These are phyloP conservation scores for Anthopleura sola DNA, from an alignment of 64 coral and sea anemone species.

Conservation along the genomic window DNA sequence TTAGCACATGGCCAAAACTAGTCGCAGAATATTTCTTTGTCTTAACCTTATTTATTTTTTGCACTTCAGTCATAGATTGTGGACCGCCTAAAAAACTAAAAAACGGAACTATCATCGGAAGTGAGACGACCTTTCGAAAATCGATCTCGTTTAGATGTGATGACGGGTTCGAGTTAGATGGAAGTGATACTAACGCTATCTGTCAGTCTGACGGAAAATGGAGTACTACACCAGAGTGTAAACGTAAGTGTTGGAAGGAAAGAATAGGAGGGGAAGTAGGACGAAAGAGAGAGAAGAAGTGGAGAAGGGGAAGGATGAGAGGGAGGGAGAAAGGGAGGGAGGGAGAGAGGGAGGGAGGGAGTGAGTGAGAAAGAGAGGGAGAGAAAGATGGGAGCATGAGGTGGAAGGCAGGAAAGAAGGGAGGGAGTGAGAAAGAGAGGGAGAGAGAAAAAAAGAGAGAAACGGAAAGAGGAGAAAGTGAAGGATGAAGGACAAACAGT, in stretches of 20 bases:
- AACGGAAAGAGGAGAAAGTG: neutral
- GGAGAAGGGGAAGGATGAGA: too few relatives aligned
- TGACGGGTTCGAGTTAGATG: conserved; percentile 1
- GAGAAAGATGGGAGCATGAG: neutral
- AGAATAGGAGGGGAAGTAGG: neutral
- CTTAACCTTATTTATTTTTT: neutral
- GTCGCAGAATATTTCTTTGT: neutral
- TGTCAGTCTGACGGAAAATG: conserved; percentile 23
- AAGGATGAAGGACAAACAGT: too few relatives aligned
- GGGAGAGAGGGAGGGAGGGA: too few relatives aligned
- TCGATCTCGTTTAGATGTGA: neutral
- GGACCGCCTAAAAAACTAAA: neutral
- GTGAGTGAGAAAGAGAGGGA: too few relatives aligned
- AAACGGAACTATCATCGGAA: conserved; percentile 1
- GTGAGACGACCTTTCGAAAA: conserved; percentile 21
- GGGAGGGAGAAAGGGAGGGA: too few relatives aligned
- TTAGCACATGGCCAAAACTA: too few relatives aligned
- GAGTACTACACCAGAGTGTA: neutral
- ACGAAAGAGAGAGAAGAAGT: too few relatives aligned
- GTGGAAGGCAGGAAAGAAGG: neutral
- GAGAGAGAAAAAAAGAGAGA: neutral
- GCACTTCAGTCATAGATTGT: conserved; percentile 55
- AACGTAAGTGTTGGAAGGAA: conserved; percentile 5
- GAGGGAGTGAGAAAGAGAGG: neutral
- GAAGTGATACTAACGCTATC: neutral